Percentiles rank a stretch among this genome's conserved stretches.
These are phyloP conservation scores for Brachypterus glaber DNA, from an alignment of 2,888 invertebrate species.

Conservation along the genomic window DNA sequence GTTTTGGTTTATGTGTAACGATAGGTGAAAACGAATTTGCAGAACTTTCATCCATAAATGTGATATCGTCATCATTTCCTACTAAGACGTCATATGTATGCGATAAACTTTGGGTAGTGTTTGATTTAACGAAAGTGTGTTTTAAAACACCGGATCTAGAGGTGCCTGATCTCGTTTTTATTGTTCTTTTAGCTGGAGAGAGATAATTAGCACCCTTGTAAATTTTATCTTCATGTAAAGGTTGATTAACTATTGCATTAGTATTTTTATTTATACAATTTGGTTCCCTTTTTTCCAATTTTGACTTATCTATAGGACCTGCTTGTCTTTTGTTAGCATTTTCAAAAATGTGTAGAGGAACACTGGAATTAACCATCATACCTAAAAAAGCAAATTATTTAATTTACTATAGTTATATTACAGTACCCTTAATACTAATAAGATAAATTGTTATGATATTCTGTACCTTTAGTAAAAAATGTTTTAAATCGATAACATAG, in stretches of 20 bases:
- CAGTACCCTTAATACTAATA: no score
- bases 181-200: no score
- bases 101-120: background rate
- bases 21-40: slow-evolving; percentile 1
- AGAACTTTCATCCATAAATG: slow-evolving; percentile 88
- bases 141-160: background rate
- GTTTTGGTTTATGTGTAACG: background rate
- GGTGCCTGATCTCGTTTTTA: background rate
- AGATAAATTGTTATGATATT: no score
- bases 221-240: background rate
- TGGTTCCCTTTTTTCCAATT: background rate
- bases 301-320: background rate
- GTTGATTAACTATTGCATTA: no score
- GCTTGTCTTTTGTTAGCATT: background rate
- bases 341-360: slow-evolving; percentile 13
- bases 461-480: no score
- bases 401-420: no score
- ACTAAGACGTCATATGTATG: slow-evolving; percentile 64
- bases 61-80: slow-evolving; percentile 75
- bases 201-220: no score
- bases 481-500: no score
- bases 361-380: slow-evolving; percentile 55
- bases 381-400: no score
- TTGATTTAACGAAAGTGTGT: background rate
- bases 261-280: no score